Conservation (phyloP, 1,140 invertebrate species). For the Tetragnatha versicolor region DNA sequence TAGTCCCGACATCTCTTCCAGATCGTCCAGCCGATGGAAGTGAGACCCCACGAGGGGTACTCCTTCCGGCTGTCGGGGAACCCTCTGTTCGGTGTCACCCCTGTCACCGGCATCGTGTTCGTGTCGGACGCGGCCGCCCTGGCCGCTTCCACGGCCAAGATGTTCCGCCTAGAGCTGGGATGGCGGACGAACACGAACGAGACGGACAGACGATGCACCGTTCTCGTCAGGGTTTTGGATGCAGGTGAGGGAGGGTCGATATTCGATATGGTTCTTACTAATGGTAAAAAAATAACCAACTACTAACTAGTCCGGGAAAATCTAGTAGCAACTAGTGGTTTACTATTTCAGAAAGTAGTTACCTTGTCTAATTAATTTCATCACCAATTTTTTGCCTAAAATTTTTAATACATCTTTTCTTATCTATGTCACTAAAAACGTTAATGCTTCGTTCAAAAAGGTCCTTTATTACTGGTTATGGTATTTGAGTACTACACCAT, state of each 20-base stretch:
- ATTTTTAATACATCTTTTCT: no score
- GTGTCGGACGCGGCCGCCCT: slow-evolving; percentile 18
- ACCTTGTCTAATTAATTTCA: no score
- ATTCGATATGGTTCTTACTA: no score
- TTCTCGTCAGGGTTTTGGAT: background rate
- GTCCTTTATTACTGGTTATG: no score
- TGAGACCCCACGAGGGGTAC: slow-evolving; percentile 28
- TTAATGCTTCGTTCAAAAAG: no score
- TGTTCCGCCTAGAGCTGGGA: background rate
- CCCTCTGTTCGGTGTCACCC: slow-evolving; percentile 33
- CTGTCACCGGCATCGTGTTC: slow-evolving; percentile 19
- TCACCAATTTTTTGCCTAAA: no score
- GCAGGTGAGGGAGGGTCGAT: slow-evolving; percentile 17
- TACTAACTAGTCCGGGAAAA: no score
- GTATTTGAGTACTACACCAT: no score
- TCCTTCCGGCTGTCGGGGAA: slow-evolving; percentile 7
- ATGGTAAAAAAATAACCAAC: no score
- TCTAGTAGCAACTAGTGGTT: no score
- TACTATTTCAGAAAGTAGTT: no score
- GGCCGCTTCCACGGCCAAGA: background rate
- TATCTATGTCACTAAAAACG: no score
- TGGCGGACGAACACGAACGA: slow-evolving; percentile 11
- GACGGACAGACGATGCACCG: slow-evolving; percentile 14
- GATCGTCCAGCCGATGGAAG: slow-evolving; percentile 37
- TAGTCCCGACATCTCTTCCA: background rate